Evolutionary conservation across 1,140 invertebrate genomes (phyloP).

Genomic region (Phenacoccus solenopsis): DNA sequence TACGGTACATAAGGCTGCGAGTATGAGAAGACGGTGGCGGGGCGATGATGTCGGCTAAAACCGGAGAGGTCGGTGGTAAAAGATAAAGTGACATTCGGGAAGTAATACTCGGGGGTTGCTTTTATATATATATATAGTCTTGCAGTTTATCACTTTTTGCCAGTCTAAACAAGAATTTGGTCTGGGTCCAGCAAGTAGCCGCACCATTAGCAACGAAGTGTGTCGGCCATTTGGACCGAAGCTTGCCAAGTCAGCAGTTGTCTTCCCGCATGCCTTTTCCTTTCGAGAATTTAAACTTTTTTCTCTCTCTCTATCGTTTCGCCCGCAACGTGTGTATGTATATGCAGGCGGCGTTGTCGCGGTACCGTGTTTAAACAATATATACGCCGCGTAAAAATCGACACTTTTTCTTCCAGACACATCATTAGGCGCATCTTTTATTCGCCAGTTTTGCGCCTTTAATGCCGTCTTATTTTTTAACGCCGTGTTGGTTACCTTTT

Average conservation of each 20-base stretch:
- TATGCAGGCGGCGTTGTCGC: too few species aligned
- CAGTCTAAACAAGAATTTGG: constrained; percentile 17
- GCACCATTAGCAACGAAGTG: constrained; percentile 14
- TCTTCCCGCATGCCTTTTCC: constrained; percentile 9
- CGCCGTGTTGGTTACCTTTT: neutral
- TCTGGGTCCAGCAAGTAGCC: constrained; percentile 14
- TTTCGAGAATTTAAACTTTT: constrained; percentile 6
- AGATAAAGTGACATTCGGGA: constrained; percentile 1
- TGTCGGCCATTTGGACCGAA: constrained; percentile 11
- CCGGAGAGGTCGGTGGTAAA: neutral
- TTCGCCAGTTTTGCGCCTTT: neutral
- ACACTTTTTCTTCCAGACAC: constrained; percentile 9
- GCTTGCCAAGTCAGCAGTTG: constrained; percentile 15
- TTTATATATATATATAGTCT: constrained; percentile 3
- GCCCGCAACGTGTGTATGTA: too few species aligned
- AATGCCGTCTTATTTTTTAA: constrained; percentile 12
- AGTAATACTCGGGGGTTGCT: neutral
- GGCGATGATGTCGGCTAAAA: neutral
- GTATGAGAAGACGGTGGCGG: neutral
- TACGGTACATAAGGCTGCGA: neutral
- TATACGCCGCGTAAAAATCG: constrained; percentile 4
- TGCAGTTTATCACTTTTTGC: constrained; percentile 15
- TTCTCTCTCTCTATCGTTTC: neutral
- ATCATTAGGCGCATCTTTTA: constrained; percentile 10
- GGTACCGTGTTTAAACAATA: neutral